These are phyloP conservation scores for Heliconius charithonia DNA, from an alignment of 2,888 invertebrate genomes.

Conservation along the genomic window DNA sequence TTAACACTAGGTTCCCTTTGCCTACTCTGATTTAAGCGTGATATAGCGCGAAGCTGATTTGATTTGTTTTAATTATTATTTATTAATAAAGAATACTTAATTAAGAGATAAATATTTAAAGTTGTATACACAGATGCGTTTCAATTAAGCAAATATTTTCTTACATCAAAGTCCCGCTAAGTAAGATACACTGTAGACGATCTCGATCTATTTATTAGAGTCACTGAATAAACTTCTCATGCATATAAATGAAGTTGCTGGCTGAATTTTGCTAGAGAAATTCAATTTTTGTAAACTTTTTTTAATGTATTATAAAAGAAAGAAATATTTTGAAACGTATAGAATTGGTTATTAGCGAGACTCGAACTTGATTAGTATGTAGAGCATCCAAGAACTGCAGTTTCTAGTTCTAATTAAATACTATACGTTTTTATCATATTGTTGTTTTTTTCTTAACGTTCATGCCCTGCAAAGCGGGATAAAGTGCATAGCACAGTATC, in stretches of 20 bases:
- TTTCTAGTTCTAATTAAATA: too few species aligned
- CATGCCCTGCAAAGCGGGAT: too few species aligned
- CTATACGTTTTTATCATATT: too few species aligned
- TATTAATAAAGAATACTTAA: too few species aligned
- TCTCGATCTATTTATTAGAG: conserved; percentile 2
- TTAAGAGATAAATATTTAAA: background rate
- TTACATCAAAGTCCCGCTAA: background rate
- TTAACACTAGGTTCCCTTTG: too few species aligned
- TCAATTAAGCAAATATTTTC: conserved; percentile 7
- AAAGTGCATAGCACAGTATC: too few species aligned
- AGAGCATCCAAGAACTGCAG: too few species aligned
- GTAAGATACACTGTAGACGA: conserved; percentile 8
- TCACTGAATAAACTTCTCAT: conserved; percentile 3
- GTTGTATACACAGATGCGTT: background rate
- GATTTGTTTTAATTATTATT: too few species aligned
- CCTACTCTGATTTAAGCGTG: too few species aligned
- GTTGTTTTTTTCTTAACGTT: too few species aligned
- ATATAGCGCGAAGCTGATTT: background rate
- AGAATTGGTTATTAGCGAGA: background rate
- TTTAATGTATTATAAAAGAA: background rate
- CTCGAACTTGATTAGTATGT: too few species aligned
- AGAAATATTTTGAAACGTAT: background rate
- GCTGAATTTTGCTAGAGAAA: background rate
- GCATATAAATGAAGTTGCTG: conserved; percentile 20
- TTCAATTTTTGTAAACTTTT: background rate